Evolutionary conservation across 2,888 invertebrate genomes (phyloP).

Genomic region (Chymomyza fuscimana): DNA sequence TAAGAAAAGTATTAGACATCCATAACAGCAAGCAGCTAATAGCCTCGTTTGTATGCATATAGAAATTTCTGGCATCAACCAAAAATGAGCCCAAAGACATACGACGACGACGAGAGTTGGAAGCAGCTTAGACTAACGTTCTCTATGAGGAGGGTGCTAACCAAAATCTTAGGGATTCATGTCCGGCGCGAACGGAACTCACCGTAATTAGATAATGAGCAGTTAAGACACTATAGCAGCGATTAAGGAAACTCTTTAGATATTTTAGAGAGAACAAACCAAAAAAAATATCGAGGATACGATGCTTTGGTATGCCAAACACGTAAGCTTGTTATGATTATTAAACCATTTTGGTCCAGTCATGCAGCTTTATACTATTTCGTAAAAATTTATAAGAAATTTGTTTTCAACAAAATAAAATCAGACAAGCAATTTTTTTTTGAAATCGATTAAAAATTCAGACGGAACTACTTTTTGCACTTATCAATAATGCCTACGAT

Average conservation of each 20-base stretch:
- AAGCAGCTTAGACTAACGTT: conserved; percentile 25
- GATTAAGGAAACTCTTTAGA: conserved; percentile 11
- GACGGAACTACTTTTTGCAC: too few relatives aligned
- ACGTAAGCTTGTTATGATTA: background rate
- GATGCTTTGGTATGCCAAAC: too few relatives aligned
- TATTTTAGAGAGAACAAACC: background rate
- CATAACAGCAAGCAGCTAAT: background rate
- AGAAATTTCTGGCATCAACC: background rate
- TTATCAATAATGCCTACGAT: too few relatives aligned
- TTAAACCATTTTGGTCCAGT: background rate
- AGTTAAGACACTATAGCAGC: conserved; percentile 23
- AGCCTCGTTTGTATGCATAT: background rate
- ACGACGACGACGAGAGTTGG: conserved; percentile 8
- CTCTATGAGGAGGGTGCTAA: background rate
- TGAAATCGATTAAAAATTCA: too few relatives aligned
- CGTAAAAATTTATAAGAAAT: too few relatives aligned
- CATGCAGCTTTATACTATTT: too few relatives aligned
- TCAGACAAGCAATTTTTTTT: too few relatives aligned
- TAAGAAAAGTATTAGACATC: background rate
- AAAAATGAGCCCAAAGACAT: background rate
- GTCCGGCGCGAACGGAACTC: conserved; percentile 41
- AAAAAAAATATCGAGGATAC: too few relatives aligned
- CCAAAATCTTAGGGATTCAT: background rate
- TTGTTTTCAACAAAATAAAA: too few relatives aligned
- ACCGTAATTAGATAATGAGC: conserved; percentile 67